phyloP scores from a whole-genome alignment of 2,113 vertebrate species.

The Nibea albiflora region DNA sequence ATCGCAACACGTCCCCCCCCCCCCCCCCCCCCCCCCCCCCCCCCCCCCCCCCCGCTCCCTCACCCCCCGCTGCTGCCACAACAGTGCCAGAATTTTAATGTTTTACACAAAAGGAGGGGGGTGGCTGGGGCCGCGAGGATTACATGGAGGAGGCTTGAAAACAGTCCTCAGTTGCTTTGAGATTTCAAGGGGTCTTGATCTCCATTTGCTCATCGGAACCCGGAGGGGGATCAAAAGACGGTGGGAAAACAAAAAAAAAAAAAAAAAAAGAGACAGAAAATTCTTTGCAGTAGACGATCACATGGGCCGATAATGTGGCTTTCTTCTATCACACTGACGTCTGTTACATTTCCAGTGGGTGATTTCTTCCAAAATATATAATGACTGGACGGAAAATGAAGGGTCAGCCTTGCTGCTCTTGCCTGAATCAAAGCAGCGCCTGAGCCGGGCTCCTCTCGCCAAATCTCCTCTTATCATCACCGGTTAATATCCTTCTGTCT shows the following conservation, averaged over 20 bases:
- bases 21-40: background rate
- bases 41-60: background rate
- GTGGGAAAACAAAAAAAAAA: constrained; percentile 43
- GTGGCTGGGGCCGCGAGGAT: constrained; percentile 7
- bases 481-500: constrained; percentile 36
- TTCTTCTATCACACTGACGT: background rate
- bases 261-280: constrained; percentile 23
- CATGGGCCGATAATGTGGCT: constrained; percentile 17
- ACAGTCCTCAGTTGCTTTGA: constrained; percentile 40
- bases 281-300: constrained; percentile 45
- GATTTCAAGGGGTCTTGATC: constrained; percentile 74
- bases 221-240: constrained; percentile 58
- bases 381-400: constrained; percentile 39
- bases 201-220: constrained; percentile 66
- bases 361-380: constrained; percentile 34
- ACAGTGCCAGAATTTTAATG: constrained; percentile 47
- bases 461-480: constrained; percentile 35
- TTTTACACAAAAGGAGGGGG: constrained; percentile 17
- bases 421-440: constrained; percentile 33
- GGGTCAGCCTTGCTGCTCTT: background rate
- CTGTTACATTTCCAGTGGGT: constrained; percentile 29
- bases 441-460: constrained; percentile 25
- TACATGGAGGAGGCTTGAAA: constrained; percentile 55
- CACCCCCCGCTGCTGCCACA: background rate
- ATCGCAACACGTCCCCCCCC: constrained; percentile 25